phyloP scores from a whole-genome alignment of 2,113 vertebrate species.

The Microtus montanus region DNA sequence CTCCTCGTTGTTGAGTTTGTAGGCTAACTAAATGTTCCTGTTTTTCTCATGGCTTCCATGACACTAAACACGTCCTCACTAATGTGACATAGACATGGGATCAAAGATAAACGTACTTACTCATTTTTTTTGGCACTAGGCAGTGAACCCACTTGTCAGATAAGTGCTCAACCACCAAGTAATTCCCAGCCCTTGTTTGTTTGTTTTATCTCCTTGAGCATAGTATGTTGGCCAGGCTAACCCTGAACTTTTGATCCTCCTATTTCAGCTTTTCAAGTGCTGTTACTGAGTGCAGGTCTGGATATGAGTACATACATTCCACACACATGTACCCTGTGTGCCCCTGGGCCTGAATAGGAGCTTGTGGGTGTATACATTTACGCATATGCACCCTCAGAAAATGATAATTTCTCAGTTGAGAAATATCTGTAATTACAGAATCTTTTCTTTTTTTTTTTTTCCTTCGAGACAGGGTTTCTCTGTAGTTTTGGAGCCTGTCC shows the following conservation, averaged over 20 bases:
- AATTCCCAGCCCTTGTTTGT: too few species aligned
- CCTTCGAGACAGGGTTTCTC: too few species aligned
- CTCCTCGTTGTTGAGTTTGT: not conserved
- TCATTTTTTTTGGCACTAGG: not conserved
- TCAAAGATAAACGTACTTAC: not conserved
- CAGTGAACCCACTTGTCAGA: not conserved
- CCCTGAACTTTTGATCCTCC: not conserved
- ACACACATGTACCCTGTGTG: not conserved
- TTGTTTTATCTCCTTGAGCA: not conserved
- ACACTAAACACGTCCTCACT: not conserved
- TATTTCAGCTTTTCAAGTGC: not conserved
- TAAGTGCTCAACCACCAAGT: not conserved
- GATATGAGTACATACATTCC: too few species aligned
- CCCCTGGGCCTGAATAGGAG: not conserved
- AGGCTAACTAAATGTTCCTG: constrained; percentile 30
- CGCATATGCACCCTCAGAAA: not conserved
- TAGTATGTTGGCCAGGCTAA: not conserved
- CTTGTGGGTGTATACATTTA: not conserved
- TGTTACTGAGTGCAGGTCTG: too few species aligned
- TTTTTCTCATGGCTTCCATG: constrained; percentile 21
- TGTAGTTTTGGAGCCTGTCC: too few species aligned
- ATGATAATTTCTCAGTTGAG: not conserved
- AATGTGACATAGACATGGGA: not conserved
- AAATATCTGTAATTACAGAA: not conserved
- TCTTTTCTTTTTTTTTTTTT: not conserved